Percentiles rank a stretch among this genome's conserved stretches.
These are phyloP conservation scores for Platerodrilus igneus DNA, from an alignment of 2,888 invertebrate species.

Conservation along the genomic window DNA sequence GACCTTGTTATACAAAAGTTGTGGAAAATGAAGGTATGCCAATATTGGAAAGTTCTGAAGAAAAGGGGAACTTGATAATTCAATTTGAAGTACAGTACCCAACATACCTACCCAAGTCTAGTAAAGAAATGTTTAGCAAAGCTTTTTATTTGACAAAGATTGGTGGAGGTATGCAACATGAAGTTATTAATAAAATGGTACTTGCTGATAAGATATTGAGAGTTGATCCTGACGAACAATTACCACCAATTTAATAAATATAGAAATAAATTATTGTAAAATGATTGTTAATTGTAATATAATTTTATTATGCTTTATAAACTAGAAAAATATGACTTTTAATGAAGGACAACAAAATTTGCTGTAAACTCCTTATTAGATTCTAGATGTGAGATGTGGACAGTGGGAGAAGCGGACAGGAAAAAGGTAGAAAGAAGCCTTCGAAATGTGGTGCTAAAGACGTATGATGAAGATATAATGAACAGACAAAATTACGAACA, in stretches of 20 bases:
- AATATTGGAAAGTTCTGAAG: constrained; percentile 55
- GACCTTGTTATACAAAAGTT: constrained; percentile 64
- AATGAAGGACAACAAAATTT: too few species aligned
- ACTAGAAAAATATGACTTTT: too few species aligned
- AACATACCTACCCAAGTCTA: constrained; percentile 49
- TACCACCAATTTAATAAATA: constrained; percentile 37
- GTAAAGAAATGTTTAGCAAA: constrained; percentile 44
- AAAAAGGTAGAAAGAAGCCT: too few species aligned
- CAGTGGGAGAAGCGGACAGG: too few species aligned
- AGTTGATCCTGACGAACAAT: constrained; percentile 44
- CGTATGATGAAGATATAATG: too few species aligned
- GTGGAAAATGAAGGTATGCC: constrained; percentile 73
- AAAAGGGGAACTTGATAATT: constrained; percentile 66
- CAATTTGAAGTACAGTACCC: constrained; percentile 61
- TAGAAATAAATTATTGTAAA: too few species aligned
- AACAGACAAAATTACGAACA: too few species aligned
- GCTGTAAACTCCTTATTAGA: too few species aligned
- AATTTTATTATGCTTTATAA: too few species aligned
- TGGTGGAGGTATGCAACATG: constrained; percentile 39
- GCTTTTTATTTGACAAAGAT: constrained; percentile 44
- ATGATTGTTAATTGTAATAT: too few species aligned
- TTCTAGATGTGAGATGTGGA: too few species aligned
- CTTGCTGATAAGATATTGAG: constrained; percentile 47
- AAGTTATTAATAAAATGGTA: constrained; percentile 46
- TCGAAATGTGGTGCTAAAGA: too few species aligned